A percentile compares a stretch with the other conserved stretches of the same genome.
phyloP scores from a whole-genome alignment of 2,888 invertebrate species.

The Orthosia incerta region DNA sequence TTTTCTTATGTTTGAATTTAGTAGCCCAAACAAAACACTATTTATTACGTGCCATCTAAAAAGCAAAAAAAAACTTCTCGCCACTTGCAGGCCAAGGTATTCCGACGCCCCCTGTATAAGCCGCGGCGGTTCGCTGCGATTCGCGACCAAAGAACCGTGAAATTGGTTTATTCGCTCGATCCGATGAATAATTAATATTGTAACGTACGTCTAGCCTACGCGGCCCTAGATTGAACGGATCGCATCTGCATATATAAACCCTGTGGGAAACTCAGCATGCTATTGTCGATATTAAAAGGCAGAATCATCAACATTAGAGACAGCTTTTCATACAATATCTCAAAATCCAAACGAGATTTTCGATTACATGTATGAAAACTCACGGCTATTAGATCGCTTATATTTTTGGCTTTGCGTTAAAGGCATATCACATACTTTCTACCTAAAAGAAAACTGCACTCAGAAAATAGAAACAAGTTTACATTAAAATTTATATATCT shows the following conservation, averaged over 20 bases:
- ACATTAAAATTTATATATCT: too few species aligned
- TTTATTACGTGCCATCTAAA: neutral
- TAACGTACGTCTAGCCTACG: constrained; percentile 79
- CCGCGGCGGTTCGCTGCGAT: constrained; percentile 80
- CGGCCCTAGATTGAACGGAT: constrained; percentile 80
- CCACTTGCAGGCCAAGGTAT: constrained; percentile 40
- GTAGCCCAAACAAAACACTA: constrained; percentile 1
- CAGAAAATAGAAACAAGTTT: too few species aligned
- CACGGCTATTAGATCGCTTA: too few species aligned
- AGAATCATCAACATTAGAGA: constrained; percentile 33
- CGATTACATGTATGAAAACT: neutral
- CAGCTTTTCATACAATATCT: neutral
- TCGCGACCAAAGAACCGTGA: constrained; percentile 90
- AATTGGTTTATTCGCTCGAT: constrained; percentile 91
- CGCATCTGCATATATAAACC: constrained; percentile 84
- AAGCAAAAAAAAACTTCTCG: neutral
- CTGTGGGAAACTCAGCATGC: constrained; percentile 77
- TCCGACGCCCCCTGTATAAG: constrained; percentile 76
- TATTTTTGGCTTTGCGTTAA: too few species aligned
- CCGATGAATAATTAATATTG: constrained; percentile 91
- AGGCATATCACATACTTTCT: too few species aligned
- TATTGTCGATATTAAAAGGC: constrained; percentile 48
- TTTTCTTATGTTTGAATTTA: neutral
- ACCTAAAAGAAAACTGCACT: too few species aligned
- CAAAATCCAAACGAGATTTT: neutral